Base-by-base conservation (phyloP, 1,140 invertebrate genomes). In the Mizuhopecten yessoensis region DNA sequence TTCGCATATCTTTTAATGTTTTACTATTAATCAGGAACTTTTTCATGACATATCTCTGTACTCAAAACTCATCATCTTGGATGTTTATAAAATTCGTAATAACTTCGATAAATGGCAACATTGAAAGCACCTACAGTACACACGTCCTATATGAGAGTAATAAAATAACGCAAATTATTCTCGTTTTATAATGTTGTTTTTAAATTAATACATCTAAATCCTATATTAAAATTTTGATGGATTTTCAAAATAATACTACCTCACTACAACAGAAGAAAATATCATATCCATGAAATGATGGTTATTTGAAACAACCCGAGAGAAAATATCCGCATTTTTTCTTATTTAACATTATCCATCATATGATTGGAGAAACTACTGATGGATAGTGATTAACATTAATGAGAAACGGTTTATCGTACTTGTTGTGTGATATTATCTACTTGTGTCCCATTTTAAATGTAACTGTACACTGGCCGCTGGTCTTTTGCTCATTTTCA, bases 361-460 rank as follows among this genome's bases (percentile, higher is more conserved):
- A 45, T 20, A 75, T 75, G 57, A 75, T 29, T n/a, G 0, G 23
- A 75, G 57, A 75, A 75, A 75, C n/a, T 75, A 75, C 57, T 75
- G 57, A 75, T 75, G 57, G 57, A 75, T 75, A 75, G 29, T 75
- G 23, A 29, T 17, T 29, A 75, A 75, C 29, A 75, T 75, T 75
- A 13, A 75, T 29, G 57, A 75, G 57, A 75, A 75, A 75, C n/a
- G 29, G 23, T 29, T 29, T 75, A 75, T 75, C n/a, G 29, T 75
- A 75, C 1, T 13, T 17, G 42, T 29, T 5, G 57, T 39, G 36
- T 39, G 13, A 13, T 39, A 39, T 13, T 7, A 39, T 75, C 88
- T 90, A 91, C 29, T 91, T 90, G n/a, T 89, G 87, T 36, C 90
- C 89, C 91, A 92, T 92, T 90, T 92, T 92, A 42, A 92, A 92